phyloP scores from a whole-genome alignment of 92 coral and sea anemone genomes.

The Epizoanthus scotinus region DNA sequence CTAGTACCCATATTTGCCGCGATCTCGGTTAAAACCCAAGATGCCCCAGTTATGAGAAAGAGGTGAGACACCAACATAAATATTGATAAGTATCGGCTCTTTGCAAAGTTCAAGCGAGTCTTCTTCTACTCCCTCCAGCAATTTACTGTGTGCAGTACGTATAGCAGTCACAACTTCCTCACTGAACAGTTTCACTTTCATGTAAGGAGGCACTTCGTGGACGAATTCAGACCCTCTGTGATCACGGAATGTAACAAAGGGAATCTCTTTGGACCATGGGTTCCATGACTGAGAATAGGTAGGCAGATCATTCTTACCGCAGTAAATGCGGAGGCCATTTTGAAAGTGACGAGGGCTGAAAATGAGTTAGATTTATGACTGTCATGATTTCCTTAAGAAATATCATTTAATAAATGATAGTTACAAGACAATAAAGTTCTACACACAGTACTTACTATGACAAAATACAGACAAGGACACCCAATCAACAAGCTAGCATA shows the following conservation, averaged over 20 bases:
- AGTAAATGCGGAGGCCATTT: slow-evolving; percentile 87
- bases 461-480: too few relatives aligned
- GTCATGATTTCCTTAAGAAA: too few relatives aligned
- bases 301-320: slow-evolving; percentile 66
- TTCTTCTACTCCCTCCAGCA: slow-evolving; percentile 71
- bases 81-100: slow-evolving; percentile 86
- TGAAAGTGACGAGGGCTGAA: slow-evolving; percentile 92
- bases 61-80: slow-evolving; percentile 88
- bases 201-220: slow-evolving; percentile 59
- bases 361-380: slow-evolving; percentile 42
- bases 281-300: slow-evolving; percentile 90
- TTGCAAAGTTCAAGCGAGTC: slow-evolving; percentile 76
- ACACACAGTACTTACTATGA: too few relatives aligned
- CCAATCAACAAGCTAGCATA: too few relatives aligned
- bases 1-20: slow-evolving; percentile 85
- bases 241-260: slow-evolving; percentile 81
- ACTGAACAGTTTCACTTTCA: slow-evolving; percentile 71
- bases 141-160: slow-evolving; percentile 64
- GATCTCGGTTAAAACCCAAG: slow-evolving; percentile 87
- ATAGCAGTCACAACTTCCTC: slow-evolving; percentile 63
- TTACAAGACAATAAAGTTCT: too few relatives aligned
- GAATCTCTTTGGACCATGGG: slow-evolving; percentile 93
- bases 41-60: slow-evolving; percentile 87
- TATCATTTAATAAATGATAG: too few relatives aligned
- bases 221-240: slow-evolving; percentile 68